Base-by-base conservation (phyloP, 2,113 vertebrate species). In the Equus quagga region DNA sequence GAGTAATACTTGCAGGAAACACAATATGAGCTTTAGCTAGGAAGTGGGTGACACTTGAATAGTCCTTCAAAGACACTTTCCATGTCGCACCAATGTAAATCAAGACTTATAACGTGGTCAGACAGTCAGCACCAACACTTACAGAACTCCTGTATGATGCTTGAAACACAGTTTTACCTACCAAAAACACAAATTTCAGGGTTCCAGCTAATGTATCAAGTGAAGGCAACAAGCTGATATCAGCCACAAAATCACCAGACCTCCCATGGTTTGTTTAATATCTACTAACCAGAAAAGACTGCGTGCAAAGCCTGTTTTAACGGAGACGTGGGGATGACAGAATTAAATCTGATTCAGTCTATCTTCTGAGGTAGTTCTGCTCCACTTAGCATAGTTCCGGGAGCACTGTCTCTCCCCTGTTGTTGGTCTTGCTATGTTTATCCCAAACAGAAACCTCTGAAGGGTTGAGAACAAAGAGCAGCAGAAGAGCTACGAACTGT, bases 1-100 rank as follows among this genome's bases (percentile, higher is more conserved):
- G 7, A 97, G 85, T 44, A 85, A 83, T 28, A 23, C 89, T 91
- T 89, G 95, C 95, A 96, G 96, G 97, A 98, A 99, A 97, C 0
- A 1, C 78, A 83, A 65, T 58, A 65, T 95, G 92, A 96, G 92
- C 80, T 91, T 31, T 58, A 96, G 67, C n/a, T 0, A 86, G 81
- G 85, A 96, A 97, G 70, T 2, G 28, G 88, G 67, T 60, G 86
- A 73, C 36, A 41, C 33, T 36, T 23, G n/a, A 86, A 60, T 0
- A 14, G 78, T 44, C 94, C 96, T 96, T 84, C n/a, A 60, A 51
- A 84, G 64, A 6, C 69, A 14, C 88, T 89, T 72, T 46, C 18
- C 0, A 19, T 18, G 51, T 6, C 33, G 4, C 65, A 84, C 91
- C 56, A 18, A 51, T 0, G 31, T 73, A 70, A 72, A 65, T 11